A percentile compares a stretch with the other conserved stretches of the same genome.
phyloP scores from a whole-genome alignment of 2,113 vertebrate genomes.

The Panthera tigris region DNA sequence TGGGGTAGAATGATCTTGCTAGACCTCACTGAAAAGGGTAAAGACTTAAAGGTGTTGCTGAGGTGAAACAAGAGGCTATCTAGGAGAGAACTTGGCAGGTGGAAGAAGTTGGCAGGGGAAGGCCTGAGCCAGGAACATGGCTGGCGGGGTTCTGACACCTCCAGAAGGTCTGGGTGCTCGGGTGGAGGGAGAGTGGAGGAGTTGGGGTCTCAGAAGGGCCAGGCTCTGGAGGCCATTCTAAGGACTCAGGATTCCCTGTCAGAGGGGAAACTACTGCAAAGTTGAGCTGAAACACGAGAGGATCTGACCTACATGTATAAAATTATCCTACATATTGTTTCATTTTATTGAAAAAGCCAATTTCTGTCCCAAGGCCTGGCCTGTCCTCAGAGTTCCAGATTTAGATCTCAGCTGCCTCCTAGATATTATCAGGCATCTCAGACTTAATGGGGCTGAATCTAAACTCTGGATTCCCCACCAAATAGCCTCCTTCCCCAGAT shows the following conservation, averaged over 20 bases:
- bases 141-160: background rate
- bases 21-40: background rate
- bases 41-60: background rate
- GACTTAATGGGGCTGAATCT: too few species aligned
- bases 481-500: background rate
- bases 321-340: background rate
- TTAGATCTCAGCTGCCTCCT: background rate
- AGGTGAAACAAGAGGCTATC: background rate
- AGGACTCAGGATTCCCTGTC: background rate
- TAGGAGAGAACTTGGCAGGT: background rate
- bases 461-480: background rate
- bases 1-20: background rate
- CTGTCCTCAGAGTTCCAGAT: background rate
- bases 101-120: too few species aligned
- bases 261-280: background rate
- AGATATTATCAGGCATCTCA: background rate
- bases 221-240: background rate
- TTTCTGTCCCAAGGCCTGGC: background rate
- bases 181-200: background rate
- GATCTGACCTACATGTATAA: background rate
- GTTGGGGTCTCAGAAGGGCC: background rate
- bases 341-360: background rate
- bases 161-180: fast-evolving
- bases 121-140: background rate
- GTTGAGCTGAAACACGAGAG: background rate